phyloP scores from a whole-genome alignment of 2,888 invertebrate genomes.

The Sminthurides aquaticus region DNA sequence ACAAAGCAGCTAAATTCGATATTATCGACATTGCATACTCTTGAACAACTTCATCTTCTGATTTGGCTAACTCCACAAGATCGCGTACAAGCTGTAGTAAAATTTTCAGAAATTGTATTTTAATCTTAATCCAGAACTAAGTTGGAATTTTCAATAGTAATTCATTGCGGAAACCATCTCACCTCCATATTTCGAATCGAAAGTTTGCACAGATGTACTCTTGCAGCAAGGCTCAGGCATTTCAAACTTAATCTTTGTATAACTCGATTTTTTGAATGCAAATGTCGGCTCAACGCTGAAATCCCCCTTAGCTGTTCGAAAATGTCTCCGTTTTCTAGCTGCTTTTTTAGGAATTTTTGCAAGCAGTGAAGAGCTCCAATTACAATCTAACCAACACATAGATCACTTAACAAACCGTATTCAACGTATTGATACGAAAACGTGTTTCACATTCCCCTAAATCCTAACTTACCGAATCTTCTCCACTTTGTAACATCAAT shows the following conservation, averaged over 20 bases:
- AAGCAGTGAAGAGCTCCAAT: conserved; percentile 35
- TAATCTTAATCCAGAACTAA: too few species aligned
- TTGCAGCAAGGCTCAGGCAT: conserved; percentile 29
- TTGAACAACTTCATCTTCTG: conserved; percentile 31
- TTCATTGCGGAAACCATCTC: neutral
- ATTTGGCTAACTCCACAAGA: conserved; percentile 22
- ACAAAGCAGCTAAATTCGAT: conserved; percentile 29
- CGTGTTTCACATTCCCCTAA: too few species aligned
- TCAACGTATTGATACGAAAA: neutral
- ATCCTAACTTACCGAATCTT: conserved; percentile 28
- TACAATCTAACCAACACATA: too few species aligned
- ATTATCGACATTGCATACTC: conserved; percentile 32
- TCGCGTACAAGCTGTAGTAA: conserved; percentile 25
- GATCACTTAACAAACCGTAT: too few species aligned
- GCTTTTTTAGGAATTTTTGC: conserved; percentile 35
- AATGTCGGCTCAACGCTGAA: conserved; percentile 21
- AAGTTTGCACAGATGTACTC: conserved; percentile 28
- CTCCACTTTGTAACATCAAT: conserved; percentile 35
- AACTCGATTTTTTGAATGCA: conserved; percentile 27
- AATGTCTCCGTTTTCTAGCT: conserved; percentile 30
- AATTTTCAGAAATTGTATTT: too few species aligned
- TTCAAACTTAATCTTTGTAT: conserved; percentile 37
- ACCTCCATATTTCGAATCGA: conserved; percentile 30
- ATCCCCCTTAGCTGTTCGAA: conserved; percentile 32
- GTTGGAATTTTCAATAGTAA: too few species aligned